phyloP scores from a whole-genome alignment of 2,797 vertebrate species.

The Onychomys arenicola region DNA sequence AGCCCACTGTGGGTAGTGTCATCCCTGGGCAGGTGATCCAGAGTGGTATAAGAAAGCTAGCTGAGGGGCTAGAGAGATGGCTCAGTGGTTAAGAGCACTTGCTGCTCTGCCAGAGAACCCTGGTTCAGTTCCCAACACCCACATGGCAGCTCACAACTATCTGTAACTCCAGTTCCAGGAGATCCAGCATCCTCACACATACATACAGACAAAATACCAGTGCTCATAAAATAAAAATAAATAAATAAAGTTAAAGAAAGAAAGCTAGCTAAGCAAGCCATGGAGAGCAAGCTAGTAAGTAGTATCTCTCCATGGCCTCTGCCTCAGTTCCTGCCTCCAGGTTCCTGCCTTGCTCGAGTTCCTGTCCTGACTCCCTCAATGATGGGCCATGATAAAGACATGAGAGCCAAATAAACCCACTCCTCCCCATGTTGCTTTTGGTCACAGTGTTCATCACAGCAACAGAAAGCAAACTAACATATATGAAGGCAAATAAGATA shows the following conservation, averaged over 20 bases:
- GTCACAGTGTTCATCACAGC: neutral
- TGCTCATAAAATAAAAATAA: neutral
- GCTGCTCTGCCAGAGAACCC: neutral
- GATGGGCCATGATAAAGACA: neutral
- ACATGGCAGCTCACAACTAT: neutral
- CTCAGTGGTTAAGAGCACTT: neutral
- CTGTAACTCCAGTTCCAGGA: neutral
- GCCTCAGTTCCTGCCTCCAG: neutral
- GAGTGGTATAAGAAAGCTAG: neutral
- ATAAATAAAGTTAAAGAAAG: neutral
- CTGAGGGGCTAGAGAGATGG: neutral
- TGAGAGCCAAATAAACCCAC: neutral
- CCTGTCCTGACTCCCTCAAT: neutral
- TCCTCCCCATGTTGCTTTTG: neutral
- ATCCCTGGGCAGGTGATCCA: neutral
- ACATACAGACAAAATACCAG: neutral
- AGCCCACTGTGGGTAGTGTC: neutral
- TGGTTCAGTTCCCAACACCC: neutral
- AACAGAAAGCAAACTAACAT: neutral
- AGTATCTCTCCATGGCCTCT: neutral
- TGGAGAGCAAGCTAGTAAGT: neutral
- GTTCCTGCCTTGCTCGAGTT: neutral
- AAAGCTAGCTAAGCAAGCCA: neutral
- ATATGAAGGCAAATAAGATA: conserved; percentile 45
- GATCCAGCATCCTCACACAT: neutral